phyloP scores from a whole-genome alignment of 2,888 invertebrate genomes.

The Minunthozetes semirufus region DNA sequence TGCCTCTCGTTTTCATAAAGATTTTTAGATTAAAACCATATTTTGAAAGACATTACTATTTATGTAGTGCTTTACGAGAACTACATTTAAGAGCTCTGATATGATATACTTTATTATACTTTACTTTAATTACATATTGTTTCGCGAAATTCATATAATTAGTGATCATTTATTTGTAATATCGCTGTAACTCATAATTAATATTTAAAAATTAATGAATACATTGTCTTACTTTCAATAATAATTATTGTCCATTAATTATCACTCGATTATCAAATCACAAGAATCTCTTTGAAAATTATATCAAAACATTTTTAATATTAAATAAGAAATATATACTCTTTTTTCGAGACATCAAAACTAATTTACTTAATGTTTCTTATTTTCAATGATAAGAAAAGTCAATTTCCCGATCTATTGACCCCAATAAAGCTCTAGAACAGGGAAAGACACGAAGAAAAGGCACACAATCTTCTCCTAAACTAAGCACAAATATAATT shows the following conservation, averaged over 20 bases:
- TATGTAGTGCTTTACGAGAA: neutral
- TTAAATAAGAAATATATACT: neutral
- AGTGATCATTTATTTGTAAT: conserved; percentile 20
- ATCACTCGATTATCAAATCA: neutral
- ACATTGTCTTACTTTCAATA: conserved; percentile 21
- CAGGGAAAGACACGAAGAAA: too few relatives aligned
- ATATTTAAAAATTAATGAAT: neutral
- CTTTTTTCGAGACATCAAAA: neutral
- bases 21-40: too few relatives aligned
- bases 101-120: too few relatives aligned
- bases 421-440: too few relatives aligned
- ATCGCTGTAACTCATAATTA: conserved; percentile 9
- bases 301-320: neutral
- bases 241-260: conserved; percentile 11
- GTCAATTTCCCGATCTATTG: too few relatives aligned
- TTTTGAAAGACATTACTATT: neutral
- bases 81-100: neutral
- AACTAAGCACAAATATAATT: neutral
- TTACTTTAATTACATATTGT: neutral
- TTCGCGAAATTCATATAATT: conserved; percentile 1
- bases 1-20: too few relatives aligned
- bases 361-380: too few relatives aligned
- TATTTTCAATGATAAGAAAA: too few relatives aligned
- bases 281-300: conserved; percentile 6
- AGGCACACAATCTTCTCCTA: neutral